These are phyloP conservation scores for Agapetus fuscipes DNA, from an alignment of 2,888 invertebrate species.

Conservation along the genomic window DNA sequence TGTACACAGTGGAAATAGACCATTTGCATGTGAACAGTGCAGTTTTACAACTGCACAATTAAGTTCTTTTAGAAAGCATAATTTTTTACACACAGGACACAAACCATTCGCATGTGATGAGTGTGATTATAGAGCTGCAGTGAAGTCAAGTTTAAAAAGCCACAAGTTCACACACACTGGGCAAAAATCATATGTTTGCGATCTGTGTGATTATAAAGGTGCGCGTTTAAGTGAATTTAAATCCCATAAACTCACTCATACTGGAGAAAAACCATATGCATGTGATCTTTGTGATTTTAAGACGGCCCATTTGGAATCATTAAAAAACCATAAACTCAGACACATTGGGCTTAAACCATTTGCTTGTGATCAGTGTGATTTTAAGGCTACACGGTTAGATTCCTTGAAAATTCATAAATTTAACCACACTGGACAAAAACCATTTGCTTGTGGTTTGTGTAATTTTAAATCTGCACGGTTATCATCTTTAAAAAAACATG, in stretches of 20 bases:
- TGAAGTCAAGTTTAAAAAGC: not conserved
- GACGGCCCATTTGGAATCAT: not conserved
- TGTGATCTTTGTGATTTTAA: not conserved
- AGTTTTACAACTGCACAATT: constrained; percentile 29
- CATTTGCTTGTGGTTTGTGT: constrained; percentile 3
- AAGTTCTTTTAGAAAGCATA: constrained; percentile 28
- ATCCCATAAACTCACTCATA: not conserved
- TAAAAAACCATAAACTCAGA: too few species aligned
- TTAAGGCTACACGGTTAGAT: too few species aligned
- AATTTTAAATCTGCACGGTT: not conserved
- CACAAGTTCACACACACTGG: not conserved
- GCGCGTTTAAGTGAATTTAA: not conserved
- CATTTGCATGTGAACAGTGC: constrained; percentile 29
- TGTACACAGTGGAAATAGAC: constrained; percentile 31
- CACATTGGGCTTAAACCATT: too few species aligned
- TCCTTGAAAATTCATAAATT: too few species aligned
- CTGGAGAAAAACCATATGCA: not conserved
- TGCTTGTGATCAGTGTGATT: too few species aligned
- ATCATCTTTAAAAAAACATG: not conserved
- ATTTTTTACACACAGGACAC: constrained; percentile 25
- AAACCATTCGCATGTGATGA: too few species aligned
- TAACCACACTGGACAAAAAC: not conserved
- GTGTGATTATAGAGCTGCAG: not conserved
- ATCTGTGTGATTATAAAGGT: not conserved
- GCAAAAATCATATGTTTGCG: not conserved